Evolutionary conservation across 1,140 invertebrate species (phyloP).

Genomic region (Coenobita brevimanus): DNA sequence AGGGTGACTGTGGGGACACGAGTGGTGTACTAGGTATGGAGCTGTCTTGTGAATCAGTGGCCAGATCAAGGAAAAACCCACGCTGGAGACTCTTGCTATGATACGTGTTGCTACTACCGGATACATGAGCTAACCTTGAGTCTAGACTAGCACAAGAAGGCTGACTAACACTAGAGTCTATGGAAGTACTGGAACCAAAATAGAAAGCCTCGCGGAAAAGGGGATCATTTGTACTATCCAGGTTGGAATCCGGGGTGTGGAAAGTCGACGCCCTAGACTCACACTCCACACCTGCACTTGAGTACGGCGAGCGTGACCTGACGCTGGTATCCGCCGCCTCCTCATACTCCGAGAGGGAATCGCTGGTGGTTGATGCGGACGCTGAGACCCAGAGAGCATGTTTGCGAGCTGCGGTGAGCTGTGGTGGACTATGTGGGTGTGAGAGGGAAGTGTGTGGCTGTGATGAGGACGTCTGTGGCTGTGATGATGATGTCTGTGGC

Average conservation of each 20-base stretch:
- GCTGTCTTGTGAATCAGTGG: neutral
- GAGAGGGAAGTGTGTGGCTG: too few species aligned
- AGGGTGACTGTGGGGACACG: conserved; percentile 55
- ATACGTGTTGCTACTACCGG: conserved; percentile 43
- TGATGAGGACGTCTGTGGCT: too few species aligned
- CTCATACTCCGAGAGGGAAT: conserved; percentile 37
- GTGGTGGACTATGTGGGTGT: conserved; percentile 10
- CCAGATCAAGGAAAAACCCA: conserved; percentile 39
- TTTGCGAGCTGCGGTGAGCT: neutral
- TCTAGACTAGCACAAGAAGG: conserved; percentile 49
- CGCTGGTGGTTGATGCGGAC: neutral
- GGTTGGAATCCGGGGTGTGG: conserved; percentile 43
- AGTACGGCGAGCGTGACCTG: neutral
- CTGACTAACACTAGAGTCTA: conserved; percentile 59
- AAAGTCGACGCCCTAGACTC: conserved; percentile 4
- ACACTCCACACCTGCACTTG: conserved; percentile 21
- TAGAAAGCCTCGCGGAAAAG: conserved; percentile 7
- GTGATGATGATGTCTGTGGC: too few species aligned
- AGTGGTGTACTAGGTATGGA: conserved; percentile 35
- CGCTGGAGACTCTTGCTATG: conserved; percentile 24
- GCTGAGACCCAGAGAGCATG: too few species aligned
- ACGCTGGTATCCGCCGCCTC: neutral
- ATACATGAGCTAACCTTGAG: conserved; percentile 7
- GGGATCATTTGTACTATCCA: neutral
- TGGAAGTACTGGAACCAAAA: conserved; percentile 45